Evolutionary conservation across 1,140 invertebrate species (phyloP).

Genomic region (Thaumetopoea pityocampa): DNA sequence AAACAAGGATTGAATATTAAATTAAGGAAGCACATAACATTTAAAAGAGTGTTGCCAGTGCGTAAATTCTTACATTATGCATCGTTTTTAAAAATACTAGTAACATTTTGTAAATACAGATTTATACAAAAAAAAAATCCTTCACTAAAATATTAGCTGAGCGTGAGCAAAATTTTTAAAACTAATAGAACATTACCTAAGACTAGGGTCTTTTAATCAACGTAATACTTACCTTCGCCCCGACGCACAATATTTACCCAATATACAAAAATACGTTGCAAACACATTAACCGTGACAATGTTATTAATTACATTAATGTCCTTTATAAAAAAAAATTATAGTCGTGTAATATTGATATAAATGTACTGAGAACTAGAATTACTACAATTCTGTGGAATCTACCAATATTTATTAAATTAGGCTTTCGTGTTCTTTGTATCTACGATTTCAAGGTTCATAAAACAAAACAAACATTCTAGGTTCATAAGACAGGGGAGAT

Average conservation of each 20-base stretch:
- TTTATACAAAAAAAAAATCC: slow-evolving; percentile 18
- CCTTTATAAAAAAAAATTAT: no score
- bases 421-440: no score
- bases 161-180: slow-evolving; percentile 48
- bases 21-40: slow-evolving; percentile 30
- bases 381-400: no score
- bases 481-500: no score
- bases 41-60: slow-evolving; percentile 29
- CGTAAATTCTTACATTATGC: slow-evolving; percentile 14
- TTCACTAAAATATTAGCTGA: slow-evolving; percentile 36
- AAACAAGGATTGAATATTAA: slow-evolving; percentile 13
- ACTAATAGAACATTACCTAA: slow-evolving; percentile 54
- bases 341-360: background rate
- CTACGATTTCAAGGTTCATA: no score
- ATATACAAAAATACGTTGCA: slow-evolving; percentile 20
- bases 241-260: background rate
- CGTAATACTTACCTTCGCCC: slow-evolving; percentile 37
- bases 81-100: slow-evolving; percentile 14
- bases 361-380: no score
- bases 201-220: slow-evolving; percentile 55
- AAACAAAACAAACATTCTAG: no score
- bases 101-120: slow-evolving; percentile 23
- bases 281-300: slow-evolving; percentile 23
- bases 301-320: slow-evolving; percentile 7
- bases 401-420: no score